phyloP scores from a whole-genome alignment of 2,888 invertebrate species.

The Oligia strigilis region DNA sequence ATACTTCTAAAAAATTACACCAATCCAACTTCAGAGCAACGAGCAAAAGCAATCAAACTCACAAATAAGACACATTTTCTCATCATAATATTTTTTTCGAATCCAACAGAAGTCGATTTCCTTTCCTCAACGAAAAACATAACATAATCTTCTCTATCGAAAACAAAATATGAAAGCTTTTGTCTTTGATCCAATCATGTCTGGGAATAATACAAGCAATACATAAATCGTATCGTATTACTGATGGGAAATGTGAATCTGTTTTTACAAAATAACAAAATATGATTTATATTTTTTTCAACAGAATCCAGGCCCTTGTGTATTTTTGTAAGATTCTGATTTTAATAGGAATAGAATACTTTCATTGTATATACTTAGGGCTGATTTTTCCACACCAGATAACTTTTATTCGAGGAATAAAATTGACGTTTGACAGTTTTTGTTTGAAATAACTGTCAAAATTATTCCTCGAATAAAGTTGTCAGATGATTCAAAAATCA shows the following conservation, averaged over 20 bases:
- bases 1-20: too few relatives aligned
- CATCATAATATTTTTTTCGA: constrained; percentile 5
- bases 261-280: constrained; percentile 13
- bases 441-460: too few relatives aligned
- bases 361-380: too few relatives aligned
- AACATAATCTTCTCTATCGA: constrained; percentile 47
- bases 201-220: constrained; percentile 31
- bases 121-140: constrained; percentile 15
- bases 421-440: too few relatives aligned
- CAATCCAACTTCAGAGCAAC: not conserved
- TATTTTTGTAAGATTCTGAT: not conserved
- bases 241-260: constrained; percentile 29
- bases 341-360: not conserved
- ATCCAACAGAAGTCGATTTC: constrained; percentile 32
- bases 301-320: not conserved
- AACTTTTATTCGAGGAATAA: too few relatives aligned
- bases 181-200: constrained; percentile 48
- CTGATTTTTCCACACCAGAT: too few relatives aligned
- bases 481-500: too few relatives aligned
- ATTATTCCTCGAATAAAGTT: too few relatives aligned
- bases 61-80: not conserved
- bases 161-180: constrained; percentile 49
- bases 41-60: not conserved
- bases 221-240: constrained; percentile 47
- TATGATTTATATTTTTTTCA: constrained; percentile 17